Base-by-base conservation (phyloP, 2,797 vertebrate genomes). In the Sitta carolinensis region DNA sequence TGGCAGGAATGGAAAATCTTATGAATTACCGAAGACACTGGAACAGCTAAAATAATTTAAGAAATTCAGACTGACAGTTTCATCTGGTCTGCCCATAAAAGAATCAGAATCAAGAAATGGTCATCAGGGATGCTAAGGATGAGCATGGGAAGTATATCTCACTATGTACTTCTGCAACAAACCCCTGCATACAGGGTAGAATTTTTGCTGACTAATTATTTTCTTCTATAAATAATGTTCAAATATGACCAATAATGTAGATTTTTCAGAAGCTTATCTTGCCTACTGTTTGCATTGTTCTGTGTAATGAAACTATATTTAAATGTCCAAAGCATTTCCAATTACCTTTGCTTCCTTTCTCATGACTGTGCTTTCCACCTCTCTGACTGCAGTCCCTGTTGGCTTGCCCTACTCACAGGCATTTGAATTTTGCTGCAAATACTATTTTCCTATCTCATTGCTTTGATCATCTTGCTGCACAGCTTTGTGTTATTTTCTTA, bases 121-220 rank as follows among this genome's bases (percentile, higher is more conserved):
- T 57, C 55, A 73, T 76, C 43, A 74, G 36, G 27, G 27, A 16
- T 88, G 27, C 23, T 68, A 22, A 9, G 20, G 18, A 55, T 7
- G 2, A 1, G 0, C 16, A 63, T 0, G 0, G 52, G 7, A 57
- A 70, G 5, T 40, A 27, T 38, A 17, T 52, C 22, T 88, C 27
- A 38, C 25, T 23, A 13, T 18, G 2, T 42, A 62, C 10, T 87
- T 66, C 23, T 72, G 19, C 40, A 94, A 51, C 2, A 68, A 67
- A 63, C 0, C 3, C 10, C 29, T 59, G 8, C 29, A 74, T 66
- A 64, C 27, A 75, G 16, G 84, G 20, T 10, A 87, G 21, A 70
- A 63, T 51, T 83, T 27, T 61, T 87, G 25, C 7, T 45, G 50
- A 47, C 16, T 50, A 83, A 68, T 52, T 68, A 29, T 45, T 36